Percentiles rank a stretch among this genome's conserved stretches.
These are phyloP conservation scores for Yponomeuta evonymella DNA, from an alignment of 2,888 invertebrate genomes.

Conservation along the genomic window DNA sequence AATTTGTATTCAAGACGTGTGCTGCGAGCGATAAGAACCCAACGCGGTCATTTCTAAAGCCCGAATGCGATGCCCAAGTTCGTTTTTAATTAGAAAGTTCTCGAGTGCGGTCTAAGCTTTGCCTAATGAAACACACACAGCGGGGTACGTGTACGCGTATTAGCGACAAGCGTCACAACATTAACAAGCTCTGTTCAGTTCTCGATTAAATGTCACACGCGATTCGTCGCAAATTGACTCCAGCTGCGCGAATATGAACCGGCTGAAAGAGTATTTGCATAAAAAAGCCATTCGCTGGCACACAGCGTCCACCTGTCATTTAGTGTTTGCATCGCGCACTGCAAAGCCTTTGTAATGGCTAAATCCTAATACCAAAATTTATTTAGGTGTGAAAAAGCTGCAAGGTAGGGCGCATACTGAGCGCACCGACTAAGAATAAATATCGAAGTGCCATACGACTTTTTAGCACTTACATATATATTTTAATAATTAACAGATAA, in stretches of 20 bases:
- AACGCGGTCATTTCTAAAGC: not conserved
- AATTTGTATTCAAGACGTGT: not conserved
- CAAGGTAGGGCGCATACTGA: not conserved
- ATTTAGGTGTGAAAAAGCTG: conserved; percentile 11
- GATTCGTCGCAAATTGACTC: conserved; percentile 64
- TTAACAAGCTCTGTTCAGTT: conserved; percentile 63
- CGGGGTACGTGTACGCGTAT: conserved; percentile 27
- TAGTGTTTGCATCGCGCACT: conserved; percentile 22
- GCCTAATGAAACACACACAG: not conserved
- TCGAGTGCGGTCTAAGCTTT: not conserved
- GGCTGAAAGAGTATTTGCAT: conserved; percentile 67
- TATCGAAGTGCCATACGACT: not conserved
- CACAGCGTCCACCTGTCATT: conserved; percentile 27
- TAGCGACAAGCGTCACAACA: conserved; percentile 44
- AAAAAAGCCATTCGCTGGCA: conserved; percentile 49
- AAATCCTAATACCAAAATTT: conserved; percentile 17
- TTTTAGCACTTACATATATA: not conserved
- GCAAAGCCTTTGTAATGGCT: conserved; percentile 23
- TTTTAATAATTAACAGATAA: too few relatives aligned
- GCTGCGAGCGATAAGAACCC: not conserved
- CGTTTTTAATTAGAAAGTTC: not conserved
- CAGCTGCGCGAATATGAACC: conserved; percentile 59
- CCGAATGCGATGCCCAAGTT: not conserved
- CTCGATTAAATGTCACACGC: conserved; percentile 69
- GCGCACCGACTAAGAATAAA: not conserved